Evolutionary conservation across 1,140 invertebrate genomes (phyloP).

Genomic region (Drosophila lacertosa): DNA sequence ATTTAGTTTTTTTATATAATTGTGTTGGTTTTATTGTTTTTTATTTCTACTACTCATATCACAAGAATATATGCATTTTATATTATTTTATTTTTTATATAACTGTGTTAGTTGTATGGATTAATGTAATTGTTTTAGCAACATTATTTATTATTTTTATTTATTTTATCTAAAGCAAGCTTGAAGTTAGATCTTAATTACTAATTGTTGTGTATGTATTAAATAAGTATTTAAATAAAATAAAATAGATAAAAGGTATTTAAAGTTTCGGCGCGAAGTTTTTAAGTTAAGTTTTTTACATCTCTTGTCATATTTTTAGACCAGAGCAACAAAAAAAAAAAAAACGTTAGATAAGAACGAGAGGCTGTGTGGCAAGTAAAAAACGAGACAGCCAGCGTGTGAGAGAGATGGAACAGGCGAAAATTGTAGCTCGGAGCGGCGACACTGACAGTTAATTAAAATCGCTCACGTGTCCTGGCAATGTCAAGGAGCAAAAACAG

Average conservation of each 20-base stretch:
- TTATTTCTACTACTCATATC: too few relatives aligned
- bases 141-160: too few relatives aligned
- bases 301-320: conserved; percentile 27
- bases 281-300: neutral
- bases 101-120: too few relatives aligned
- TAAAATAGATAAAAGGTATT: conserved; percentile 1
- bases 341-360: conserved; percentile 6
- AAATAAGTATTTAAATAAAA: too few relatives aligned
- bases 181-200: too few relatives aligned
- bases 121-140: too few relatives aligned
- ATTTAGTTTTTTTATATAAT: too few relatives aligned
- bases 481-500: conserved; percentile 30
- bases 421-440: conserved; percentile 26
- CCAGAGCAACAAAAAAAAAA: neutral
- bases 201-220: too few relatives aligned
- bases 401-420: neutral
- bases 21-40: too few relatives aligned
- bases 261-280: neutral
- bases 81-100: too few relatives aligned
- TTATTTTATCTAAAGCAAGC: too few relatives aligned
- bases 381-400: neutral
- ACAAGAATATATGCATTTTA: too few relatives aligned
- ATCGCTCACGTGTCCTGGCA: conserved; percentile 56
- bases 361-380: neutral
- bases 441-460: conserved; percentile 74